Conservation (phyloP, 2,113 vertebrate species). For the Chunga burmeisteri region DNA sequence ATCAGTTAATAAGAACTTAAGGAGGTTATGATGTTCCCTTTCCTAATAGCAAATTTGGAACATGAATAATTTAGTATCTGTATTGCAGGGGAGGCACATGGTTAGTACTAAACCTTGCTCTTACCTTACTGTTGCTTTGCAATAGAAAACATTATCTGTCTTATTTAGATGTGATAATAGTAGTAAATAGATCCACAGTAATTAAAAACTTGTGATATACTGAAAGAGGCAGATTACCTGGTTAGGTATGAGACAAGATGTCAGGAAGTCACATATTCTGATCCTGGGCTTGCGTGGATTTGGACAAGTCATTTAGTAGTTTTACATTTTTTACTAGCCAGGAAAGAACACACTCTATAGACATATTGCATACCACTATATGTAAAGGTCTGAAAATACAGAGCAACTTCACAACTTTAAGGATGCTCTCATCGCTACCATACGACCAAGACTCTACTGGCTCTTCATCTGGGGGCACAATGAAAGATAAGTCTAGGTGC, state of each 20-base stretch:
- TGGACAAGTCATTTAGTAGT: neutral
- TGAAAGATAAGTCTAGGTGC: neutral
- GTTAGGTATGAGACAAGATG: neutral
- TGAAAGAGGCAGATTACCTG: neutral
- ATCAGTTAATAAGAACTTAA: conserved; percentile 11
- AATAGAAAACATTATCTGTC: neutral
- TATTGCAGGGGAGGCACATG: neutral
- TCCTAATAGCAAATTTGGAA: neutral
- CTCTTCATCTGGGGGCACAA: neutral
- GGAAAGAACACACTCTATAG: neutral
- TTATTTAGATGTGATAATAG: neutral
- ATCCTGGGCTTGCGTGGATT: neutral
- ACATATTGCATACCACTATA: too few relatives aligned
- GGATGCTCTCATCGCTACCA: neutral
- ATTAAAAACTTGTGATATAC: neutral
- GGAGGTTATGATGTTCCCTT: neutral
- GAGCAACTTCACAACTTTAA: neutral
- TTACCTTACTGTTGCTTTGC: neutral
- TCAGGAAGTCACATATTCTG: neutral
- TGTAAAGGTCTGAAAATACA: neutral
- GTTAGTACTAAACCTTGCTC: neutral
- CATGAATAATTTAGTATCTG: neutral
- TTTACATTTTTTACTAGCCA: neutral
- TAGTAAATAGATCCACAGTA: neutral
- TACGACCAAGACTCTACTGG: neutral